Conservation (phyloP, 2,888 invertebrate species). For the Erebia ligea region DNA sequence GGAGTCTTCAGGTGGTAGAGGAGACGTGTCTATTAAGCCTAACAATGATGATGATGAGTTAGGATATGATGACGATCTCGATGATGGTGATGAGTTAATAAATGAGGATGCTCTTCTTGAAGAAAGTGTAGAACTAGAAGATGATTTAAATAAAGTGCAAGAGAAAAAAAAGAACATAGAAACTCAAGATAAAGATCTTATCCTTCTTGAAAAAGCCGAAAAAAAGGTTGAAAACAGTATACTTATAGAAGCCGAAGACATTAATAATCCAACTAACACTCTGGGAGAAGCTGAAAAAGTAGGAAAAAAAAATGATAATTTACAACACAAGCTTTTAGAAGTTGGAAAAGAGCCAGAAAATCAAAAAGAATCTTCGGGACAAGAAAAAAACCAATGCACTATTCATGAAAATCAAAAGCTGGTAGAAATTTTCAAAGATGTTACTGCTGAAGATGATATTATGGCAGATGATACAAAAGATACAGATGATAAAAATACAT, state of each 20-base stretch:
- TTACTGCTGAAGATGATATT: not conserved
- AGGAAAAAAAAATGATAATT: not conserved
- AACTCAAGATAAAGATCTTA: not conserved
- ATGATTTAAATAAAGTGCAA: slow-evolving; percentile 3
- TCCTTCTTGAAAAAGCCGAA: not conserved
- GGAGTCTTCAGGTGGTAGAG: not conserved
- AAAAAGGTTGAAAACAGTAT: not conserved
- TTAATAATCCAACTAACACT: too few species aligned
- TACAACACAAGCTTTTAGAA: not conserved
- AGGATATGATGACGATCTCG: slow-evolving; percentile 58
- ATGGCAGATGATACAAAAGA: not conserved
- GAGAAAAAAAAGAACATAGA: not conserved
- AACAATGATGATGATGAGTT: slow-evolving; percentile 49
- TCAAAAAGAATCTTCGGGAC: not conserved
- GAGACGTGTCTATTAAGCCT: slow-evolving; percentile 16
- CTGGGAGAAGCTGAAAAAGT: not conserved
- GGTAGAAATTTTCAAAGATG: not conserved
- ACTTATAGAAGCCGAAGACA: not conserved
- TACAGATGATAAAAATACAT: slow-evolving; percentile 14
- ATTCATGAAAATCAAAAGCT: not conserved
- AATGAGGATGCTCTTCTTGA: slow-evolving; percentile 39
- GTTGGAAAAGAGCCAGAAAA: not conserved
- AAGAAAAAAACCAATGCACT: not conserved
- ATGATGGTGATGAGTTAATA: slow-evolving; percentile 30
- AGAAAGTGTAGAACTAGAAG: slow-evolving; percentile 36